Evolutionary conservation across 2,113 vertebrate genomes (phyloP).

Genomic region (Brevimyrus niger): DNA sequence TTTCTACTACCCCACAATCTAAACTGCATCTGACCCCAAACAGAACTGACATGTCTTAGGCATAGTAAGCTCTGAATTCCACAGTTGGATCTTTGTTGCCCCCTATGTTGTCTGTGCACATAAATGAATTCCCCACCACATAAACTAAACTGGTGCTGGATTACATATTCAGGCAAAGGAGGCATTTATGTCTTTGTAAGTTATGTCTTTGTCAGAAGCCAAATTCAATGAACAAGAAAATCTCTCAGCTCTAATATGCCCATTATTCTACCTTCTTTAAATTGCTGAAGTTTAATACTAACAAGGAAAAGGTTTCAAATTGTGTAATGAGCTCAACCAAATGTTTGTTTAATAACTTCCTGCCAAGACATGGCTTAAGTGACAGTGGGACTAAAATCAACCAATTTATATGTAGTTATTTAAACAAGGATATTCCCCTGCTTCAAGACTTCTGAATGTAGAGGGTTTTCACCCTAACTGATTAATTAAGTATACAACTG

Average conservation of each 20-base stretch:
- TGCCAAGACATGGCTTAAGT: background rate
- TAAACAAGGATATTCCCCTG: background rate
- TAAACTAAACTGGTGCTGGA: no score
- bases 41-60: no score
- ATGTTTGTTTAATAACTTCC: background rate
- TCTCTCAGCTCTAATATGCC: background rate
- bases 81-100: no score
- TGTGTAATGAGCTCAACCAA: background rate
- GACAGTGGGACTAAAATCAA: background rate
- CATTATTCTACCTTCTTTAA: background rate
- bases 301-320: background rate
- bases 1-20: no score
- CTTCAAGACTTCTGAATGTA: background rate
- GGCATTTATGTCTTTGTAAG: no score
- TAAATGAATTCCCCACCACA: no score
- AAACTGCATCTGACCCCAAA: no score
- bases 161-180: no score
- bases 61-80: no score
- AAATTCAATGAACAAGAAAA: no score
- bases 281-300: background rate
- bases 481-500: background rate
- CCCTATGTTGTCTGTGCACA: no score
- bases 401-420: background rate
- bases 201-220: no score
- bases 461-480: background rate